Evolutionary conservation across 2,888 invertebrate genomes (phyloP).

Genomic region (Temnothorax ravouxi): DNA sequence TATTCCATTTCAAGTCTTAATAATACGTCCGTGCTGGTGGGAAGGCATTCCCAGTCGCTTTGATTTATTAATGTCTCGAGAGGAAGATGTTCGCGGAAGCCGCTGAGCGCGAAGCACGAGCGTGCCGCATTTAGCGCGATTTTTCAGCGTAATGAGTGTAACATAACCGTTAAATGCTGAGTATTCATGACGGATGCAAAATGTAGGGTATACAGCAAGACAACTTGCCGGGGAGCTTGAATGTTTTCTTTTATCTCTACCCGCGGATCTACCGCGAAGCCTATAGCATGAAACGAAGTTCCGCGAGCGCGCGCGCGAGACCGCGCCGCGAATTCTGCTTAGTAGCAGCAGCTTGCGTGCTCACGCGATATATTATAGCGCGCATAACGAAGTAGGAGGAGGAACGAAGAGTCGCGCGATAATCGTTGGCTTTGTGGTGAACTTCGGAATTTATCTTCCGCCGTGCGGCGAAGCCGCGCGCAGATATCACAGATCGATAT

Average conservation of each 20-base stretch:
- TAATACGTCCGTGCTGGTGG: not conserved
- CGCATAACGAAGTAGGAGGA: constrained; percentile 3
- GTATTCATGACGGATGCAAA: constrained; percentile 57
- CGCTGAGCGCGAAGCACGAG: not conserved
- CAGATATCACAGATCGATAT: constrained; percentile 55
- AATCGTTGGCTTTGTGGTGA: constrained; percentile 40
- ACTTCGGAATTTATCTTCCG: constrained; percentile 42
- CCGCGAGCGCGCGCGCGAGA: constrained; percentile 7
- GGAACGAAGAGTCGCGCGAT: constrained; percentile 31
- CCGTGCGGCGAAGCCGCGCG: constrained; percentile 10
- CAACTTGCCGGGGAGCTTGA: constrained; percentile 34
- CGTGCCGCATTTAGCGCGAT: constrained; percentile 39
- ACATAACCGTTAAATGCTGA: constrained; percentile 45
- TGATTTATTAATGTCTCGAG: constrained; percentile 6
- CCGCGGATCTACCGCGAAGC: constrained; percentile 43
- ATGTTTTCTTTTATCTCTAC: constrained; percentile 43
- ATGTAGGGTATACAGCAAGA: constrained; percentile 56
- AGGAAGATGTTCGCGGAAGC: constrained; percentile 29
- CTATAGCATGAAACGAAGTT: constrained; percentile 57
- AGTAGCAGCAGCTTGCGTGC: constrained; percentile 38
- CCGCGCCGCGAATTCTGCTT: constrained; percentile 40
- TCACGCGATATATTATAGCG: constrained; percentile 33
- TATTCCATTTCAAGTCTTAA: not conserved
- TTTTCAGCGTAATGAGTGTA: constrained; percentile 50
- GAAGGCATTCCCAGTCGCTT: not conserved